Evolutionary conservation across 1,140 invertebrate genomes (phyloP), one percentile per base, ranked within the genome.

Genomic region (Lordiphosa clarofinis): DNA sequence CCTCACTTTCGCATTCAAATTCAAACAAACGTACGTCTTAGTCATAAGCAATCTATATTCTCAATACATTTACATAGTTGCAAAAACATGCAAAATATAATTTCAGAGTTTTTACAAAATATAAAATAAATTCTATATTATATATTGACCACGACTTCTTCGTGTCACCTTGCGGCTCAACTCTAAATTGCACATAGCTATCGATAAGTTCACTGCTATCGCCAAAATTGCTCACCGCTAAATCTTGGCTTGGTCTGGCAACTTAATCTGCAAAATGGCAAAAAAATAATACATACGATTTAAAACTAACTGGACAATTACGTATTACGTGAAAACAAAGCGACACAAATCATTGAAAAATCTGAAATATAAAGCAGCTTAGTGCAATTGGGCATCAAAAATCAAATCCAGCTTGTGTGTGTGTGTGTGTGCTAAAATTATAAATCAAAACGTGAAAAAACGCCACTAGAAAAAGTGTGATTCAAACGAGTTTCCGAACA

Each of bases 271-370:
- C 13, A 54, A 69, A 69, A 69, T 84, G 76, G 76, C 76, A 84
- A 81, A 81, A 79, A 81, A 69, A 69, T 69, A 69, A 81, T 81
- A 76, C 78, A 84, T 81, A 81, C 76, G 73, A 76, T 82, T 84
- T 76, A 72, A 70, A 76, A 73, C 67, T 82, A 76, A 69, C 42
- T 71, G 76, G 61, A 82, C 78, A 84, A 84, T 81, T 81, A 81
- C 75, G 75, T 81, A 82, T 82, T 82, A 82, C 68, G 76, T 82
- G 76, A 84, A 82, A 82, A 81, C 62, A 81, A 82, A 73, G 72
- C 76, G 67, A 52, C 57, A 43, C 59, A 69, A 72, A 58, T 84
- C 61, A 68, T 65, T 42, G 24, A 46, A 46, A 72, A 64, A 76
- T 61, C 58, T 44, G 55, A 44, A 55, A 47, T 47, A 39, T 21